phyloP scores from a whole-genome alignment of 2,888 invertebrate species.

The Cheilosia vulpina region DNA sequence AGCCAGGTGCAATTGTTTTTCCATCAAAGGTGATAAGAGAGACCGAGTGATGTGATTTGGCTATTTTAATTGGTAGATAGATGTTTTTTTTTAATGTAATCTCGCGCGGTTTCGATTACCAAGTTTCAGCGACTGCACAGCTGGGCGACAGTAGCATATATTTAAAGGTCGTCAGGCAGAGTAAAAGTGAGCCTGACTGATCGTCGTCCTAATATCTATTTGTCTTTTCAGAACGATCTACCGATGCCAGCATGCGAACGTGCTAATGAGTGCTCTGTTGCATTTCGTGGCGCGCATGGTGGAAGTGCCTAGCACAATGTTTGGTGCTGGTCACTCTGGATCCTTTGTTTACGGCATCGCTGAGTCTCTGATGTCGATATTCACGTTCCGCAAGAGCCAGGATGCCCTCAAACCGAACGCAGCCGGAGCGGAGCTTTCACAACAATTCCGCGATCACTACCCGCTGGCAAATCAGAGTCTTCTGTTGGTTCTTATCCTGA shows the following conservation, averaged over 20 bases:
- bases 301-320: conserved; percentile 89
- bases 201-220: background rate
- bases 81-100: too few species aligned
- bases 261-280: conserved; percentile 91
- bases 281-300: conserved; percentile 88
- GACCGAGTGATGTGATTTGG: too few species aligned
- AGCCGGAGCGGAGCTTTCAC: conserved; percentile 83
- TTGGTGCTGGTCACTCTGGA: conserved; percentile 87
- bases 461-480: conserved; percentile 96
- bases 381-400: conserved; percentile 86
- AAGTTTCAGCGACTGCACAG: too few species aligned
- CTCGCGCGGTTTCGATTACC: too few species aligned
- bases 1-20: too few species aligned
- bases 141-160: too few species aligned
- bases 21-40: too few species aligned
- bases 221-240: conserved; percentile 80
- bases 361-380: conserved; percentile 89
- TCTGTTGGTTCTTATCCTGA: conserved; percentile 92
- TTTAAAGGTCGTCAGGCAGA: too few species aligned
- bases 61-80: too few species aligned
- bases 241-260: conserved; percentile 83
- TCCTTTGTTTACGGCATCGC: conserved; percentile 93
- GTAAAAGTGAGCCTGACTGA: too few species aligned
- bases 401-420: conserved; percentile 82
- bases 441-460: conserved; percentile 85